Evolutionary conservation across 2,888 invertebrate genomes (phyloP), one percentile per base, ranked within the genome.

Genomic region (Cheilosia impressa): DNA sequence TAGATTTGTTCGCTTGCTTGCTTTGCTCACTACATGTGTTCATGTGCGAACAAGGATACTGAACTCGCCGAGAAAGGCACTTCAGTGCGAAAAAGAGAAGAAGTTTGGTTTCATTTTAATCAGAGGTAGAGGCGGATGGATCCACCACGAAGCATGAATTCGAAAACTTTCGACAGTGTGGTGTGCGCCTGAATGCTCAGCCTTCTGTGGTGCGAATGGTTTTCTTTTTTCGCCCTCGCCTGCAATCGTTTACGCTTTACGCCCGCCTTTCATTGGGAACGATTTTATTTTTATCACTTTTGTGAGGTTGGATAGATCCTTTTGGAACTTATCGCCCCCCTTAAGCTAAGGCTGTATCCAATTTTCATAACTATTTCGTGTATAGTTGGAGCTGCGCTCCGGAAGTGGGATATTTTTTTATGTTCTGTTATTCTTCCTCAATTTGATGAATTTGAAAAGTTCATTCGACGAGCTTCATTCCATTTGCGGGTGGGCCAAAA

Each of bases 361-460:
- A 84, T 79, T 80, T 80, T 84, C 69, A 69, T 75, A 84, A 84
- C 80, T 80, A 73, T 73, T 72, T 63, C 47, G 53, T 55, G 66
- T 45, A 22, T 31, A 24, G 19, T 45, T 27, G 22, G 34, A 27
- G 60, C 6, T 38, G 38, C 38, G 13, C 13, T 38, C n/a, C 19
- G 19, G 65, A 76, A 22, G 17, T 50, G 57, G 22, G 41, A 22
- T 55, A 38, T 38, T 38, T 38, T 34, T 75, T 66, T 62, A 60
- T 73, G 31, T 63, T 71, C 45, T 71, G 75, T 68, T 71, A 76
- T 85, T 71, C 43, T 80, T 80, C 31, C 69, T 62, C 68, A 57
- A 77, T 81, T 81, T 85, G 81, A 81, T 77, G 81, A 81, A 81
- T 85, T 77, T 47, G 38, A 60, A 81, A 85, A 81, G 81, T 81